phyloP scores from a whole-genome alignment of 2,888 invertebrate species.

The Euspilapteryx auroguttella region DNA sequence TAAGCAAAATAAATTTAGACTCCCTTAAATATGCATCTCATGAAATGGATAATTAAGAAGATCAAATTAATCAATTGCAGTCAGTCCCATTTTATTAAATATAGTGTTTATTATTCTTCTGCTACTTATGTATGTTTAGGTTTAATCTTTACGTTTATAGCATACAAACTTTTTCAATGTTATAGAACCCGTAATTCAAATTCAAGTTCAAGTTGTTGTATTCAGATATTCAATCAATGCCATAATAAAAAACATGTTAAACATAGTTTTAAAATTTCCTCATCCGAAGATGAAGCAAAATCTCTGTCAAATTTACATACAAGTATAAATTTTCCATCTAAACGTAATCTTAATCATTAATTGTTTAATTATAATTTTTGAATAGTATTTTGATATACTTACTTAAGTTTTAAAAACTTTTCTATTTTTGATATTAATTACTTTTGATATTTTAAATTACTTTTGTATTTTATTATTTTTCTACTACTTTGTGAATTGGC shows the following conservation, averaged over 20 bases:
- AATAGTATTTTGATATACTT: not conserved
- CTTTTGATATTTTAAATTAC: not conserved
- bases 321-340: not conserved
- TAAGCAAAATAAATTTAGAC: not conserved
- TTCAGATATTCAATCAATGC: not conserved
- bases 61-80: not conserved
- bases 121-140: not conserved
- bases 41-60: not conserved
- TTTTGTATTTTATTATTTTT: too few species aligned
- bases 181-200: not conserved
- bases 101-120: not conserved
- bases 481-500: too few species aligned
- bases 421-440: not conserved
- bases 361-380: not conserved
- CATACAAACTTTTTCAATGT: not conserved
- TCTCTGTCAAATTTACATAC: not conserved
- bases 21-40: not conserved
- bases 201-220: not conserved
- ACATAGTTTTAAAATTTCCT: not conserved
- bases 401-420: not conserved
- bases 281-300: not conserved
- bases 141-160: not conserved
- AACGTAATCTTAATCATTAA: not conserved
- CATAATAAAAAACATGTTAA: not conserved
- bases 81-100: not conserved